These are phyloP conservation scores for Tursiops truncatus DNA, from an alignment of 2,113 vertebrate genomes.

Conservation along the genomic window DNA sequence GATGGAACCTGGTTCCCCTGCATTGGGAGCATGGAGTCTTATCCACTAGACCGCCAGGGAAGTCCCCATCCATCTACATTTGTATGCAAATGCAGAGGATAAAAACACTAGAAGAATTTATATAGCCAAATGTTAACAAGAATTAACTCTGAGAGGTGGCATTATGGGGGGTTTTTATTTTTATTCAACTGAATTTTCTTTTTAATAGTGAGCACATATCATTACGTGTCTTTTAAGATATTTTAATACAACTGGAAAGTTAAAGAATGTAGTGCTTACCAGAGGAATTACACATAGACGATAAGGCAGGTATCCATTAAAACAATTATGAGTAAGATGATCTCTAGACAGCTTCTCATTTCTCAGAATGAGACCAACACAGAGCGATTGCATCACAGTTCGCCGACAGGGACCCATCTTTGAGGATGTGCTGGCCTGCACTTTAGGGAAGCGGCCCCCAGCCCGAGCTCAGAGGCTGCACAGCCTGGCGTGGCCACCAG, in stretches of 20 bases:
- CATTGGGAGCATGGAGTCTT: no score
- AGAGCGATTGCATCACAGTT: neutral
- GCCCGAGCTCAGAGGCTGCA: neutral
- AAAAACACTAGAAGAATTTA: neutral
- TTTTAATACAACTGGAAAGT: slow-evolving; percentile 14
- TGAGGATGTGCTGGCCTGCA: neutral
- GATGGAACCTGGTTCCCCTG: no score
- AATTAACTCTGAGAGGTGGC: neutral
- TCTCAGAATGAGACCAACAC: slow-evolving; percentile 51
- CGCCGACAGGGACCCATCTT: neutral
- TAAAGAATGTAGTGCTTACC: neutral
- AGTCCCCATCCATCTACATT: no score
- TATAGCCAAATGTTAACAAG: neutral
- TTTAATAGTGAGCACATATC: neutral
- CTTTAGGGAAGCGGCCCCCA: neutral
- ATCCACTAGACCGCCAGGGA: no score
- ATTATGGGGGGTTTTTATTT: neutral
- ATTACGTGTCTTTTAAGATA: neutral
- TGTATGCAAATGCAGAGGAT: neutral
- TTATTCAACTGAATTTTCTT: neutral
- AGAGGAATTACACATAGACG: slow-evolving; percentile 30
- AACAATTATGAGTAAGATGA: slow-evolving; percentile 59
- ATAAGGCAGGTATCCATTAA: slow-evolving; percentile 41
- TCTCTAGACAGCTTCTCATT: slow-evolving; percentile 60
- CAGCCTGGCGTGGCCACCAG: neutral